Percentiles rank a stretch among this genome's conserved stretches.
Evolutionary conservation across 2,797 vertebrate genomes (phyloP).

Genomic region (Argyrosomus regius): DNA sequence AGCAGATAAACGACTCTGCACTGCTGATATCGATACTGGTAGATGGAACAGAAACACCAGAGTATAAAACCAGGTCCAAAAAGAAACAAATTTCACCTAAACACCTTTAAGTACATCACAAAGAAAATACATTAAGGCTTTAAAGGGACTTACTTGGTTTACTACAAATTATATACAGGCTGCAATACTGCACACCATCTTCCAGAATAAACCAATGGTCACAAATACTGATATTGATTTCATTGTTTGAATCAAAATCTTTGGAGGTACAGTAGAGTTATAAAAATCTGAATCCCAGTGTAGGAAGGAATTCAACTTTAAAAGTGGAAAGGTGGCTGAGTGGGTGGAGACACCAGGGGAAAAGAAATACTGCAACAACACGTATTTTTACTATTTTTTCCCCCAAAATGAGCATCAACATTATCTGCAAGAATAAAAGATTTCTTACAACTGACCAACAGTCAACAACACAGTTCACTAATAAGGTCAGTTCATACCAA

Average conservation of each 20-base stretch:
- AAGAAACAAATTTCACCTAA: background rate
- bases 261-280: background rate
- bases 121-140: background rate
- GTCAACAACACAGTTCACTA: constrained; percentile 19
- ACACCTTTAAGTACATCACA: background rate
- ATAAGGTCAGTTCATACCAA: constrained; percentile 65
- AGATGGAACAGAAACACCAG: constrained; percentile 28
- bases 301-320: background rate
- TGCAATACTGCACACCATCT: background rate
- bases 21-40: constrained; percentile 56
- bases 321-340: constrained; percentile 1
- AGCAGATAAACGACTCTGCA: constrained; percentile 66
- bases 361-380: background rate
- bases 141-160: background rate
- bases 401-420: background rate
- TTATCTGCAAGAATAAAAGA: background rate
- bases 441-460: constrained; percentile 3
- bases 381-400: background rate
- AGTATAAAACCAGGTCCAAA: background rate
- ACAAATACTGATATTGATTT: constrained; percentile 1
- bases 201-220: background rate
- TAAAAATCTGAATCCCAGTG: background rate
- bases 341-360: background rate
- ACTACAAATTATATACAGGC: background rate
- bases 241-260: background rate